Base-by-base conservation (phyloP, 2,113 vertebrate genomes). In the Megaceryle torquata region DNA sequence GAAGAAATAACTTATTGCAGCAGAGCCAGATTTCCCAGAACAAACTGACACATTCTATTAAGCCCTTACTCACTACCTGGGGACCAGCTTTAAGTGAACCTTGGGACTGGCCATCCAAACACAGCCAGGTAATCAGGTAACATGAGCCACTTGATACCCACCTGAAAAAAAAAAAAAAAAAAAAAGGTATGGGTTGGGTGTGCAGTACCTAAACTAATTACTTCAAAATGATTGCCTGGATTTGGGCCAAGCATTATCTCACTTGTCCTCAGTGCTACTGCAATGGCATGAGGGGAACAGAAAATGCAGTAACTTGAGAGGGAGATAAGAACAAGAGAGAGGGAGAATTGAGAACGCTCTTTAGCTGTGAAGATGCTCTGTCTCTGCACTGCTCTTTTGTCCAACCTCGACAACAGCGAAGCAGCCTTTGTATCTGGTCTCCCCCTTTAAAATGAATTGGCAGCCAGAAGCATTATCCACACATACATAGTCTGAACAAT, bases 221-320 rank as follows among this genome's bases (percentile, higher is more conserved):
- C 95, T 97, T 91, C 91, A 95, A 98, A 98, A 97, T 96, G 97
- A 96, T 97, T 97, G 97, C 97, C 95, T 95, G 97, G 97, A 97
- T 71, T 72, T 60, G 93, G 61, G 97, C 98, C 98, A 98, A 96
- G 79, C 78, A 95, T 98, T 98, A 98, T 95, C 96, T 98, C 97
- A 98, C 64, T 94, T 56, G 82, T 95, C 93, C 96, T 92, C 81
- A 77, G 95, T 17, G 24, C 82, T 91, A 71, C 96, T 96, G 94
- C 92, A 88, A 79, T 96, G 96, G 98, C 96, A 98, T 95, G 97
- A 95, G 92, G 28, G 83, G 93, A 90, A 92, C 92, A 97, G 96
- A 96, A 96, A 95, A 95, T 86, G 76, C 35, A 7, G 96, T 94
- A 96, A 97, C 72, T 31, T 72, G 96, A 97, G 96, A 96, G 74